phyloP scores from a whole-genome alignment of 2,797 vertebrate genomes.

The Hippopotamyrus pictus region DNA sequence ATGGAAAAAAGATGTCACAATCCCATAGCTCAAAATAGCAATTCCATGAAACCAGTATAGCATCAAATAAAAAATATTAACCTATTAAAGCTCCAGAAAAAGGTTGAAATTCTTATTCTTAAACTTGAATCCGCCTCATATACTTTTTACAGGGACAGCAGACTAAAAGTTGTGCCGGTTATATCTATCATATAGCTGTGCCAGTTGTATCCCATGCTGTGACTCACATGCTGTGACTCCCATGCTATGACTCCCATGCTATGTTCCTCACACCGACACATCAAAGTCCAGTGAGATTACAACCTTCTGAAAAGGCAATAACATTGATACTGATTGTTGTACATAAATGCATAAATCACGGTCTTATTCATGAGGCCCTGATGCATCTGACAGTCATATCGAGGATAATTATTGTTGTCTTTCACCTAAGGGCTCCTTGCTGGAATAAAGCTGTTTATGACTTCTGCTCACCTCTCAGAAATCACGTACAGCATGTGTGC shows the following conservation, averaged over 20 bases:
- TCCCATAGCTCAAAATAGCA: slow-evolving; percentile 47
- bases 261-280: neutral
- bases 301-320: neutral
- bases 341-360: neutral
- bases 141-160: slow-evolving; percentile 31
- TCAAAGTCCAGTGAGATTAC: neutral
- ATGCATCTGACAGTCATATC: neutral
- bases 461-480: neutral
- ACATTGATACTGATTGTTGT: neutral
- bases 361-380: neutral
- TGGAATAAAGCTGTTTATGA: neutral
- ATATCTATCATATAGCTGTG: neutral
- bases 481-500: neutral
- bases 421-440: neutral
- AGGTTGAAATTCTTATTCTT: slow-evolving; percentile 50
- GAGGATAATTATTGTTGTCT: neutral
- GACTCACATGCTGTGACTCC: neutral
- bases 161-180: slow-evolving; percentile 17
- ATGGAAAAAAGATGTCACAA: slow-evolving; percentile 47
- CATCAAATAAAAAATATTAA: slow-evolving; percentile 50
- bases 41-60: slow-evolving; percentile 45
- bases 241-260: neutral
- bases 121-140: slow-evolving; percentile 42
- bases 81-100: slow-evolving; percentile 47
- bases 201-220: neutral